Evolutionary conservation across 2,113 vertebrate genomes (phyloP).

Genomic region (Theristicus caerulescens): DNA sequence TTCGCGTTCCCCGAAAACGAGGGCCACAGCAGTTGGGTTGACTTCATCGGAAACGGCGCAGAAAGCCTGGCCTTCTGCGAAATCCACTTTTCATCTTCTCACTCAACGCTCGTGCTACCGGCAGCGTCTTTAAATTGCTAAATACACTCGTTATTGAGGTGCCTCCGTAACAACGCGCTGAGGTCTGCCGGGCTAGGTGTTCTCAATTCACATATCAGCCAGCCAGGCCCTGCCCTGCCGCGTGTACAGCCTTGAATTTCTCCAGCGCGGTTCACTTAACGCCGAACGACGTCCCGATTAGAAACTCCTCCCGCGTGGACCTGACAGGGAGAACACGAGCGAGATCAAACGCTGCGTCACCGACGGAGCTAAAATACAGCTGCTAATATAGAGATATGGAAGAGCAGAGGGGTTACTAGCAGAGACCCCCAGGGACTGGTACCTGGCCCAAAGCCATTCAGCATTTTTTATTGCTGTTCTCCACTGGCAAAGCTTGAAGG

Average conservation of each 20-base stretch:
- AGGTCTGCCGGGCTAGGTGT: background rate
- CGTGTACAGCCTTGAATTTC: background rate
- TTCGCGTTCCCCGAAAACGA: background rate
- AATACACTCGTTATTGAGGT: background rate
- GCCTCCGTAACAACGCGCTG: background rate
- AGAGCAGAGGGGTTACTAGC: background rate
- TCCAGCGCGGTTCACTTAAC: background rate
- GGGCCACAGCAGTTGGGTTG: too few species aligned
- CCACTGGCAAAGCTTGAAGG: background rate
- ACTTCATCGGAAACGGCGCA: rapidly evolving
- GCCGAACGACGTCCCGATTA: background rate
- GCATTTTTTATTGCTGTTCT: background rate
- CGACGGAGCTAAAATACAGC: background rate
- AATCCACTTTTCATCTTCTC: background rate
- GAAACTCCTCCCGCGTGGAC: background rate
- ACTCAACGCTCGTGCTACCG: rapidly evolving
- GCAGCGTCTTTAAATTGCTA: background rate
- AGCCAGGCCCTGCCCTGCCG: background rate
- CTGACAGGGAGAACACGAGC: background rate
- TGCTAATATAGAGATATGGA: background rate
- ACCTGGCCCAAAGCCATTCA: background rate
- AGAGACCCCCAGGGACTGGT: background rate
- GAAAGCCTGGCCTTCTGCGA: background rate
- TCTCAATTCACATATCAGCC: background rate
- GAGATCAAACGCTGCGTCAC: background rate